These are phyloP conservation scores for Standfussiana lucernea DNA, from an alignment of 2,888 invertebrate genomes.

Conservation along the genomic window DNA sequence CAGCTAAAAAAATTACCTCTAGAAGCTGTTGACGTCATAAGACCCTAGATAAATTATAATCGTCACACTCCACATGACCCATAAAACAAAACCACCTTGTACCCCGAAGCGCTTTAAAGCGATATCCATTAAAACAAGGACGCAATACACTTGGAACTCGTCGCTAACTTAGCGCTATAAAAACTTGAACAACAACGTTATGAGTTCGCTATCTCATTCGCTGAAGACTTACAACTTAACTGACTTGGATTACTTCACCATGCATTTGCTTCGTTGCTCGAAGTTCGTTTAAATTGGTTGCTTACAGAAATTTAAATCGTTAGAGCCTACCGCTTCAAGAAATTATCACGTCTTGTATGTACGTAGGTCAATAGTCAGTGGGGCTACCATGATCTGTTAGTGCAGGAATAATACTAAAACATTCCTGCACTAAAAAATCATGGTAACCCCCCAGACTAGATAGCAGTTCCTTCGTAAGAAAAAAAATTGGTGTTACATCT, in stretches of 20 bases:
- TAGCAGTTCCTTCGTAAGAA: no score
- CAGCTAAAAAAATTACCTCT: neutral
- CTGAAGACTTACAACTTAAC: slow-evolving; percentile 55
- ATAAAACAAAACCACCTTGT: slow-evolving; percentile 39
- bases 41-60: slow-evolving; percentile 20
- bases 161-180: slow-evolving; percentile 52
- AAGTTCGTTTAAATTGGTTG: slow-evolving; percentile 1
- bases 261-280: slow-evolving; percentile 39
- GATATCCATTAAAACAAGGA: slow-evolving; percentile 62
- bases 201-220: slow-evolving; percentile 58
- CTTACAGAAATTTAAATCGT: neutral
- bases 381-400: no score
- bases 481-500: no score
- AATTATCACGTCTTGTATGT: neutral
- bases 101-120: slow-evolving; percentile 60
- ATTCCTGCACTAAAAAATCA: no score
- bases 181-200: slow-evolving; percentile 62
- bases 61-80: slow-evolving; percentile 20
- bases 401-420: no score
- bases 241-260: slow-evolving; percentile 38
- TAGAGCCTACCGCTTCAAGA: neutral
- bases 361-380: neutral
- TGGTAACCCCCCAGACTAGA: no score
- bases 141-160: slow-evolving; percentile 46
- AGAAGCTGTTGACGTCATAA: no score